Evolutionary conservation across 1,140 invertebrate genomes (phyloP), one percentile per base, ranked within the genome.

Genomic region (Sycophaga agraensis): DNA sequence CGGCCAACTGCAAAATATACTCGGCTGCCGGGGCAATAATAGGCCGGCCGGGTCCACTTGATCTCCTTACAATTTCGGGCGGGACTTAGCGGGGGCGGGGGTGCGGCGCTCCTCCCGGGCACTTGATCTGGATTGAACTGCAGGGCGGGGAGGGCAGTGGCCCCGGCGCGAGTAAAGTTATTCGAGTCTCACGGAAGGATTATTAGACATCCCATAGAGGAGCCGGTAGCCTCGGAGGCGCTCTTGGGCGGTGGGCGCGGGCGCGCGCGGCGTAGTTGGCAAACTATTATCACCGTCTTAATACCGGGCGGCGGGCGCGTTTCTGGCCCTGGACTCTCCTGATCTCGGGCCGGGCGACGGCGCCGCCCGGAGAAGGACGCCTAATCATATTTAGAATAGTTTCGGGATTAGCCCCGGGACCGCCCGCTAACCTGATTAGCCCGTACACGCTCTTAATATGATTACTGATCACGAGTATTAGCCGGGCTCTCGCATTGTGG

Each of bases 331-430:
- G 59, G 28, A 51, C 42, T 60, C 49, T 14, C 40, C 24, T 14
- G 26, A 19, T 17, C 46, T 49, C 46, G 24, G 8, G 3, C 42
- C 12, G 2, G 26, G 31, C 31, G 14, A 12, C 34, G 24, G 22
- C 11, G 56, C 24, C 11, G 5, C 14, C 28, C 12, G 11, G 70
- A 78, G 74, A 74, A 77, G 70, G 74, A 79, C 73, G 77, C 73
- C 79, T 81, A 81, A 81, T 81, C 77, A 81, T 81, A 81, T 79
- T 81, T 80, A 80, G 78, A 80, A 80, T 79, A 80, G 78, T 80
- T 81, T 79, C 78, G 70, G 77, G 78, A 81, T 81, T 79, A 80
- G 73, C 75, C 73, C 73, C 21, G 19, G 73, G 74, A 73, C 54
- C 39, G 37, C 46, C 22, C 76, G 69, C 77, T 80, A 81, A 81